phyloP scores from a whole-genome alignment of 2,797 vertebrate species.

The Chanos chanos region DNA sequence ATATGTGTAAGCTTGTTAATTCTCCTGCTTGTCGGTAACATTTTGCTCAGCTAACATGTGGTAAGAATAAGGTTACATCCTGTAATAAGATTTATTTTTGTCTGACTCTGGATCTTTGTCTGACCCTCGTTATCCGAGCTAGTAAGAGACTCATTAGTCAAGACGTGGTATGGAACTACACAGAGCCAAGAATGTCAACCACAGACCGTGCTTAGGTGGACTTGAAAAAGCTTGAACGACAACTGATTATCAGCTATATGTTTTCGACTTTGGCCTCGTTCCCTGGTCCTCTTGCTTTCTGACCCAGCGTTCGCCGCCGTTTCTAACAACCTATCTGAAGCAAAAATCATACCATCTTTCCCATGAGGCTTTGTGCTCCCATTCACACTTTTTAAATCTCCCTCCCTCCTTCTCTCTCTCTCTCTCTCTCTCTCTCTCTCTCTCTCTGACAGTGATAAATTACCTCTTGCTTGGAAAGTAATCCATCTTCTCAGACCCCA shows the following conservation, averaged over 20 bases:
- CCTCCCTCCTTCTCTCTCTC: constrained; percentile 27
- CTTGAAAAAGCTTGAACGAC: too few species aligned
- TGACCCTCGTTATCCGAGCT: too few species aligned
- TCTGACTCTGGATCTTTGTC: neutral
- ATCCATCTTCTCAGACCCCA: constrained; percentile 67
- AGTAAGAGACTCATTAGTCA: too few species aligned
- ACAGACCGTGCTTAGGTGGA: too few species aligned
- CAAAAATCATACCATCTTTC: constrained; percentile 6
- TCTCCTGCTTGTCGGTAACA: too few species aligned
- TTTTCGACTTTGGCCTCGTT: neutral
- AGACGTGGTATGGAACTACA: too few species aligned
- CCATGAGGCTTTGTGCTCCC: constrained; percentile 11
- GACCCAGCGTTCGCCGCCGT: too few species aligned
- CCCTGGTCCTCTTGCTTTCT: too few species aligned
- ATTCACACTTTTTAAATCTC: constrained; percentile 12
- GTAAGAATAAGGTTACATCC: neutral
- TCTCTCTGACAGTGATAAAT: constrained; percentile 71
- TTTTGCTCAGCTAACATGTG: too few species aligned
- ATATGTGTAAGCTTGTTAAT: too few species aligned
- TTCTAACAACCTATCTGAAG: too few species aligned
- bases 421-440: constrained; percentile 18
- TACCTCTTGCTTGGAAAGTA: constrained; percentile 54
- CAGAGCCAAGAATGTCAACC: neutral
- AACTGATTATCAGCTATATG: too few species aligned
- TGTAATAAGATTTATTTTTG: neutral